Percentiles rank a stretch among this genome's conserved stretches.
Conservation (phyloP, 2,797 vertebrate species). For the Diceros bicornis region DNA sequence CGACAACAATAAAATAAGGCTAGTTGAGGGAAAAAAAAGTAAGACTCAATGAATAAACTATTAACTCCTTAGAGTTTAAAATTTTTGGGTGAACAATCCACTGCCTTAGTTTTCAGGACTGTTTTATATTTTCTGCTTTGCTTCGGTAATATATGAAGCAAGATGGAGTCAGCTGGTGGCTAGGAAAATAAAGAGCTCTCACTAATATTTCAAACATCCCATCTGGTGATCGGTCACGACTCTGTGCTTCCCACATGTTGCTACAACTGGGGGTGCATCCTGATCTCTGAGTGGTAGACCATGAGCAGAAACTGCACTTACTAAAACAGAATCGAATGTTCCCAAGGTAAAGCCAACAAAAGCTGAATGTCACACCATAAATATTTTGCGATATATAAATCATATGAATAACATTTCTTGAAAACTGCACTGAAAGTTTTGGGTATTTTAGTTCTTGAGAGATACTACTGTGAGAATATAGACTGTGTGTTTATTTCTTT, state of each 20-base stretch:
- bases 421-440: neutral
- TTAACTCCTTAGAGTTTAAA: neutral
- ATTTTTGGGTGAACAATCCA: neutral
- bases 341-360: neutral
- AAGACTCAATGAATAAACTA: neutral
- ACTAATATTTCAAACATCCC: neutral
- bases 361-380: neutral
- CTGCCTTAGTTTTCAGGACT: neutral
- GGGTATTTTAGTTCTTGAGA: neutral
- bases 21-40: neutral
- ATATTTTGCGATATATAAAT: neutral
- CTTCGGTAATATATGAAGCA: neutral
- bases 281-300: neutral
- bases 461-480: neutral
- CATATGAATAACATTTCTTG: neutral
- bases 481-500: neutral
- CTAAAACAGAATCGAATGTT: neutral
- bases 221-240: neutral
- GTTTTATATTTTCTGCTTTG: neutral
- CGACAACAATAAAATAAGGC: neutral
- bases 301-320: neutral
- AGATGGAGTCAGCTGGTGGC: neutral
- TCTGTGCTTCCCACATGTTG: neutral
- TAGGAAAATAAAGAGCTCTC: constrained; percentile 9
- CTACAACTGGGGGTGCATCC: neutral